These are phyloP conservation scores for Liposcelis brunnea DNA, from an alignment of 2,888 invertebrate genomes.

Conservation along the genomic window DNA sequence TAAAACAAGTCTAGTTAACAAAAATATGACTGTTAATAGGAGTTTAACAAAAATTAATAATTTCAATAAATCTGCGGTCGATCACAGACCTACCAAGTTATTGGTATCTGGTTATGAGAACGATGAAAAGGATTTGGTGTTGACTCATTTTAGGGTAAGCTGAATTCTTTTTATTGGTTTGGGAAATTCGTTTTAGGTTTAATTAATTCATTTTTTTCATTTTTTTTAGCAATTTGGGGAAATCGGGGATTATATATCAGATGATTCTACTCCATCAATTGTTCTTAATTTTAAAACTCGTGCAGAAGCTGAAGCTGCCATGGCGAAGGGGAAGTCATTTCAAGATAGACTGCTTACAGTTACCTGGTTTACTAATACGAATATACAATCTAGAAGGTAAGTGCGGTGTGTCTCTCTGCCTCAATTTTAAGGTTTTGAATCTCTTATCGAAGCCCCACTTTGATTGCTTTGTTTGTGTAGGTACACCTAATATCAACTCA, in stretches of 20 bases:
- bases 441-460: neutral
- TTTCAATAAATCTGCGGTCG: constrained; percentile 39
- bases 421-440: too few species aligned
- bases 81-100: constrained; percentile 72
- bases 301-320: constrained; percentile 61
- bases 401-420: too few species aligned
- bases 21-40: constrained; percentile 11
- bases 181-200: constrained; percentile 7
- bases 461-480: constrained; percentile 2
- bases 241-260: constrained; percentile 61
- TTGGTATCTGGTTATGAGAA: constrained; percentile 74
- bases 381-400: constrained; percentile 26
- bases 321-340: constrained; percentile 58
- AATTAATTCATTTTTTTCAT: constrained; percentile 12
- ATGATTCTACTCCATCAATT: constrained; percentile 55
- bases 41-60: neutral
- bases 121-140: constrained; percentile 62
- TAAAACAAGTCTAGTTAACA: constrained; percentile 25
- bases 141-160: constrained; percentile 67
- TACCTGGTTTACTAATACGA: constrained; percentile 31
- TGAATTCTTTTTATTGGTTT: constrained; percentile 1
- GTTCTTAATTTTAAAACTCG: constrained; percentile 57
- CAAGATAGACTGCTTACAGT: constrained; percentile 37
- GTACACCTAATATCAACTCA: too few species aligned
- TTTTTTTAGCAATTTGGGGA: constrained; percentile 66